A percentile compares a stretch with the other conserved stretches of the same genome.
Conservation (phyloP, 1,140 invertebrate genomes). For the Lepidostoma basale region DNA sequence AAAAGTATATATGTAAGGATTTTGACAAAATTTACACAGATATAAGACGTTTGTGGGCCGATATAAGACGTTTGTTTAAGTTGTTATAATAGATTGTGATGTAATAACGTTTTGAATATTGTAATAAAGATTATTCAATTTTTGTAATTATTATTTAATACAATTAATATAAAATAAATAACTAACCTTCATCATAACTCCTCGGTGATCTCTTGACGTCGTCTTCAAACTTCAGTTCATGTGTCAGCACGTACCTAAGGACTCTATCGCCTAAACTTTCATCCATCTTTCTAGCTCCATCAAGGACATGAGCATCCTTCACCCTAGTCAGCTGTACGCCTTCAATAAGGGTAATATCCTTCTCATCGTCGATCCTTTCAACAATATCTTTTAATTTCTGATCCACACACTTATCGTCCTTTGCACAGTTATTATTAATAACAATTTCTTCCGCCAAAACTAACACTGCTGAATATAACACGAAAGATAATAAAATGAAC, state of each 20-base stretch:
- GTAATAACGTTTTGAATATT: too few relatives aligned
- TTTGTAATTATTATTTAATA: too few relatives aligned
- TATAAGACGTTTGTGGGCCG: too few relatives aligned
- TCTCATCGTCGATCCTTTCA: constrained; percentile 53
- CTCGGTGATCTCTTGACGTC: constrained; percentile 50
- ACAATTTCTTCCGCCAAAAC: constrained; percentile 20
- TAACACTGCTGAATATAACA: constrained; percentile 1
- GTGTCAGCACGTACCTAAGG: constrained; percentile 53
- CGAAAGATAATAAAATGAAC: not conserved
- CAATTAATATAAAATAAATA: constrained; percentile 1
- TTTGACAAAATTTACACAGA: too few relatives aligned
- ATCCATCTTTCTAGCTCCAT: constrained; percentile 40
- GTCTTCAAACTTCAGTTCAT: constrained; percentile 54
- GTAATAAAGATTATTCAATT: too few relatives aligned
- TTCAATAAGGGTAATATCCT: constrained; percentile 52
- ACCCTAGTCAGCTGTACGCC: constrained; percentile 51
- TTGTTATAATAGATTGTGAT: too few relatives aligned
- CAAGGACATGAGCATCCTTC: constrained; percentile 46
- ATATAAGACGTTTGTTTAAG: too few relatives aligned
- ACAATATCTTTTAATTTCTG: constrained; percentile 55
- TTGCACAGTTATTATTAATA: constrained; percentile 40
- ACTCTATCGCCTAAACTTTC: constrained; percentile 52
- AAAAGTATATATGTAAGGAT: too few relatives aligned
- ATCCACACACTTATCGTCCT: constrained; percentile 49
- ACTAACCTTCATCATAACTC: constrained; percentile 46